Percentiles rank a stretch among this genome's conserved stretches.
phyloP scores from a whole-genome alignment of 2,797 vertebrate genomes.

The Catostomus latipinnis region DNA sequence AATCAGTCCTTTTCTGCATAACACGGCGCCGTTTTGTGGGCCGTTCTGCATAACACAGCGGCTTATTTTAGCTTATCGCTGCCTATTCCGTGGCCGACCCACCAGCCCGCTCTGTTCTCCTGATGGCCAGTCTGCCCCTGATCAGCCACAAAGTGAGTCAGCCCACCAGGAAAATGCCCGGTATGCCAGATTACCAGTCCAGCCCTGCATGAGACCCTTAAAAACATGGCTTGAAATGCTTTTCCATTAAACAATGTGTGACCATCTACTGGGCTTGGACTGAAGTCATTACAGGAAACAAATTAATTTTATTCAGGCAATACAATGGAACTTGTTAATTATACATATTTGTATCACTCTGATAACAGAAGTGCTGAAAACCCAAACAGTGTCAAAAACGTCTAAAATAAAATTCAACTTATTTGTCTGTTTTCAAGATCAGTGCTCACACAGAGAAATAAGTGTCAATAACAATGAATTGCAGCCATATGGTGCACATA shows the following conservation, averaged over 20 bases:
- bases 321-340: not conserved
- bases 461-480: not conserved
- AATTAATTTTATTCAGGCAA: conserved; percentile 13
- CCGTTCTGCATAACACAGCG: no score
- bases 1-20: no score
- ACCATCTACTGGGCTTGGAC: not conserved
- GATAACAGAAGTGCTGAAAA: not conserved
- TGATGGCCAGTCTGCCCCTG: no score
- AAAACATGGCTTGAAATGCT: not conserved
- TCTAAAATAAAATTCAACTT: not conserved
- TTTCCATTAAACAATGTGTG: not conserved
- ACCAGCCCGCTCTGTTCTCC: no score
- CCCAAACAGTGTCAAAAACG: not conserved
- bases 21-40: no score
- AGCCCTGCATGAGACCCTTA: not conserved
- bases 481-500: not conserved
- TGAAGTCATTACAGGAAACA: not conserved
- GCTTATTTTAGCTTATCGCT: no score
- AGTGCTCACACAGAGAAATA: not conserved
- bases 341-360: not conserved
- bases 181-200: no score
- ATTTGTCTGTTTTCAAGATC: not conserved
- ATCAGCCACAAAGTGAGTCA: no score
- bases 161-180: no score
- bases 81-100: no score